Percentiles rank a stretch among this genome's conserved stretches.
Evolutionary conservation across 2,888 invertebrate species (phyloP).

Genomic region (Tinea trinotella): DNA sequence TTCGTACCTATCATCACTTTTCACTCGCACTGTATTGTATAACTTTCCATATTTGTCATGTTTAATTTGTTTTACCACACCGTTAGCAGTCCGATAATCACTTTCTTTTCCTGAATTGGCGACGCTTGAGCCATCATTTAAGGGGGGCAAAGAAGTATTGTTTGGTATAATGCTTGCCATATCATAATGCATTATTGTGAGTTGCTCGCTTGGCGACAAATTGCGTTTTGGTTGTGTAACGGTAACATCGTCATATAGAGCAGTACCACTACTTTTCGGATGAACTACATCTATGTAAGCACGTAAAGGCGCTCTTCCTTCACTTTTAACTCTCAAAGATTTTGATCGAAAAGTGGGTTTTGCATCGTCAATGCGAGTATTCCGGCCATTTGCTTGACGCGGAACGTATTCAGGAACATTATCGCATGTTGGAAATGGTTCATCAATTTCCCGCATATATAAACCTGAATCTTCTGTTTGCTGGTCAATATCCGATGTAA

Average conservation of each 20-base stretch:
- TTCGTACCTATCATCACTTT: slow-evolving; percentile 64
- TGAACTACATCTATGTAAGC: slow-evolving; percentile 50
- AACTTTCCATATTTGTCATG: slow-evolving; percentile 61
- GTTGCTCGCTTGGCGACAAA: slow-evolving; percentile 64
- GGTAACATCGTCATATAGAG: slow-evolving; percentile 54
- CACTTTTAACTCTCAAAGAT: slow-evolving; percentile 66
- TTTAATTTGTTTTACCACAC: slow-evolving; percentile 56
- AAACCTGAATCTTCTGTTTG: slow-evolving; percentile 63
- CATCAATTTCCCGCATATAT: slow-evolving; percentile 59
- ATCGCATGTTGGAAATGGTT: slow-evolving; percentile 61
- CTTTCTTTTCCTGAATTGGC: slow-evolving; percentile 55
- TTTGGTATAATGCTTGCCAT: slow-evolving; percentile 30
- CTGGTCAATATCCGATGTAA: slow-evolving; percentile 37
- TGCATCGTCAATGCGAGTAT: slow-evolving; percentile 53
- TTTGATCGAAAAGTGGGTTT: slow-evolving; percentile 68
- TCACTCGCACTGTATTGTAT: slow-evolving; percentile 66
- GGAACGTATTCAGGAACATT: slow-evolving; percentile 57
- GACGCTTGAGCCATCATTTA: slow-evolving; percentile 1
- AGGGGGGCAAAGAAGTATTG: background rate
- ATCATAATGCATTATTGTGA: slow-evolving; percentile 64
- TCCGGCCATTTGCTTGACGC: slow-evolving; percentile 49
- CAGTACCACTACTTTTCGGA: slow-evolving; percentile 33
- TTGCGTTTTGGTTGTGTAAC: slow-evolving; percentile 69
- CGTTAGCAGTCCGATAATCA: slow-evolving; percentile 62
- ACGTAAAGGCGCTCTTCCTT: slow-evolving; percentile 58